Percentiles rank a stretch among this genome's conserved stretches.
Conservation (phyloP, 2,113 vertebrate genomes). For the Burhinus bistriatus region DNA sequence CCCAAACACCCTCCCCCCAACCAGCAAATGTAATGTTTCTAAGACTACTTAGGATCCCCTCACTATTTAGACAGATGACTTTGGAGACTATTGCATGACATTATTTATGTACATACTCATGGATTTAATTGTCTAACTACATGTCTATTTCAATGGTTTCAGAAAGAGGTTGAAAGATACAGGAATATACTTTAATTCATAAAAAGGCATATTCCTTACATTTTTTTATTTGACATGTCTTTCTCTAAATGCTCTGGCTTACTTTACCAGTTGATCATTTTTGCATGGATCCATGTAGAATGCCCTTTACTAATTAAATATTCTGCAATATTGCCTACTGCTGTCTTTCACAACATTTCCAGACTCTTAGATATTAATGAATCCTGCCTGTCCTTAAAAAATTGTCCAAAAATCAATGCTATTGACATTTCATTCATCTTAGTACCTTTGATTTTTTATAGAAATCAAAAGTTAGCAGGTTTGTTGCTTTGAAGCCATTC, state of each 20-base stretch:
- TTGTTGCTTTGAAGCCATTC: not conserved
- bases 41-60: not conserved
- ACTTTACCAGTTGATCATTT: not conserved
- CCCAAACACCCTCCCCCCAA: not conserved
- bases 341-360: not conserved
- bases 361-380: not conserved
- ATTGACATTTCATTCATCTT: not conserved
- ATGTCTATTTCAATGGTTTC: not conserved
- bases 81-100: not conserved
- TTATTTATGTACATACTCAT: not conserved
- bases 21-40: not conserved
- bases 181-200: not conserved
- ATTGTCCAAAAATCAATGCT: not conserved
- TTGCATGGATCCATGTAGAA: not conserved
- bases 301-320: slow-evolving; percentile 2
- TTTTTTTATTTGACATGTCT: not conserved
- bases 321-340: not conserved
- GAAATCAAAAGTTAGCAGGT: not conserved
- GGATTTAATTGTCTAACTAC: not conserved
- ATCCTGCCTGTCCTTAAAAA: not conserved
- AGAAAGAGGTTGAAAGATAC: not conserved
- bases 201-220: not conserved
- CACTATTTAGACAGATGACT: not conserved
- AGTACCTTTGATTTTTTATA: not conserved
- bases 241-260: not conserved